Base-by-base conservation (phyloP, 2,888 invertebrate species). In the Archaeoteleia sp. region DNA sequence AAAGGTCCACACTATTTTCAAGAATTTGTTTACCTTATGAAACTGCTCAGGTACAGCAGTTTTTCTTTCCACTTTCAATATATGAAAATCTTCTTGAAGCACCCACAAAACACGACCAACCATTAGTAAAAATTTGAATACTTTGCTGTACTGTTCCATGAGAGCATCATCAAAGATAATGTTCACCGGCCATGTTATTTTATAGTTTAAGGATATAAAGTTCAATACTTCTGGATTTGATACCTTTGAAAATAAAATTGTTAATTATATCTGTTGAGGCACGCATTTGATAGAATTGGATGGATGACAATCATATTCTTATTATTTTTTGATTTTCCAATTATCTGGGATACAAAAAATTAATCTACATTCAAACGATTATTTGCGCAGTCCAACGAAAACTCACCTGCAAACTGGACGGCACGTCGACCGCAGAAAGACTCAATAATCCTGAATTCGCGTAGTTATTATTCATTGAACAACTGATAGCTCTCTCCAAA, bases 91-190 rank as follows among this genome's bases (percentile, higher is more conserved):
- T 74, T 91, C 90, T 45, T 92, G 91, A 32, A 94, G 82, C 9
- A 92, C 89, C 91, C 92, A 93, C 43, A 91, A 90, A n/a, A 93
- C 90, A 53, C 94, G 87, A 49, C 92, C 89, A 75, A 94, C 88
- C 84, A 93, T 93, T 48, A 94, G 79, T 29, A 94, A 84, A 81
- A 93, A 92, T 78, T 91, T 91, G 78, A 94, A 94, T 0, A 94
- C 91, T 73, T 90, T 90, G 0, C 90, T 89, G 76, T 94, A 94
- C 72, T 92, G 89, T 8, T 88, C 84, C 67, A 94, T 83, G 0
- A 92, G 89, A 71, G 92, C 91, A 0, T 89, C 89, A 4, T 92
- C 93, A 48, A 95, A 82, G 48, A 95, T 88, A 30, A 94, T 90
- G 83, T 93, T 94, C 0, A 94, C 81, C 0, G 95, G 95, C 94